Percentiles rank a stretch among this genome's conserved stretches.
phyloP scores from a whole-genome alignment of 1,140 invertebrate genomes.

The Drosophila serrata region DNA sequence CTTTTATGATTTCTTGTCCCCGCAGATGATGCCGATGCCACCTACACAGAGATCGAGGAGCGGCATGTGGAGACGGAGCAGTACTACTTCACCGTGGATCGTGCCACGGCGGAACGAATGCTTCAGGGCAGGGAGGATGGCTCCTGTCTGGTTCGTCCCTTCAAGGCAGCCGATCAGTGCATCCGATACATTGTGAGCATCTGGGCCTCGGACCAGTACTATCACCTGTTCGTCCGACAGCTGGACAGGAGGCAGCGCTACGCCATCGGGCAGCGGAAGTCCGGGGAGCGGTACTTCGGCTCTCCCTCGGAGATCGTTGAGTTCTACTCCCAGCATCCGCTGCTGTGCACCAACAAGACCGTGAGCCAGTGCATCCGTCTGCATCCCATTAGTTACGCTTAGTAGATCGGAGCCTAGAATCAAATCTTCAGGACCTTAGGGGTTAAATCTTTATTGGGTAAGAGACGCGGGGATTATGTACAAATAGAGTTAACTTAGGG shows the following conservation, averaged over 20 bases:
- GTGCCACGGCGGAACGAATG: constrained; percentile 67
- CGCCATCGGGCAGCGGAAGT: constrained; percentile 72
- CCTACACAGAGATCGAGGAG: constrained; percentile 72
- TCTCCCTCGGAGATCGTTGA: constrained; percentile 78
- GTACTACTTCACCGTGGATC: constrained; percentile 81
- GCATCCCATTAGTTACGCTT: constrained; percentile 66
- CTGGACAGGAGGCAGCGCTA: constrained; percentile 64
- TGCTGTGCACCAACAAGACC: constrained; percentile 77
- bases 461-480: constrained; percentile 61
- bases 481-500: constrained; percentile 60
- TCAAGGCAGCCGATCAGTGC: constrained; percentile 72
- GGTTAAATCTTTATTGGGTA: constrained; percentile 65
- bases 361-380: constrained; percentile 64
- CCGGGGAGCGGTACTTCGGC: constrained; percentile 60
- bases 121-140: constrained; percentile 67
- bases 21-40: constrained; percentile 68
- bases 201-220: constrained; percentile 70
- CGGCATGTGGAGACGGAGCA: constrained; percentile 72
- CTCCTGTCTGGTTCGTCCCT: constrained; percentile 79
- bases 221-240: constrained; percentile 76
- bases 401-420: constrained; percentile 9
- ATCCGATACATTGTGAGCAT: constrained; percentile 82
- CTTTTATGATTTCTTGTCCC: neutral
- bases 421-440: constrained; percentile 1
- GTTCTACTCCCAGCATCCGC: constrained; percentile 65